A percentile compares a stretch with the other conserved stretches of the same genome.
phyloP scores from a whole-genome alignment of 2,797 vertebrate species.

The Arnoldichthys spilopterus region DNA sequence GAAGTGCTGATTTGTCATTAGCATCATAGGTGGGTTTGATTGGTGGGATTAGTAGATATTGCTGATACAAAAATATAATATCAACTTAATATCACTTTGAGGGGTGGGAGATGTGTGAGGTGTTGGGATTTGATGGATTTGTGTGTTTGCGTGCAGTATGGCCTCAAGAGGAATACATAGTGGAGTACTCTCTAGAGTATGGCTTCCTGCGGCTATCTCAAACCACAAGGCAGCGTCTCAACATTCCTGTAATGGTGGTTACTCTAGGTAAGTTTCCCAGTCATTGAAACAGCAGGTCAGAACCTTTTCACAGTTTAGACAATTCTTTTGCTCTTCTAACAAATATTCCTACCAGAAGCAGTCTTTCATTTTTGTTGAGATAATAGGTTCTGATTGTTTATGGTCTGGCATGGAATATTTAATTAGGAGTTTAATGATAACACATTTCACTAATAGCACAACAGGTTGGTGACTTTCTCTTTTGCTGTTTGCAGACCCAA shows the following conservation, averaged over 20 bases:
- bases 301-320: background rate
- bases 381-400: too few relatives aligned
- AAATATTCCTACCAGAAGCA: background rate
- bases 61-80: too few relatives aligned
- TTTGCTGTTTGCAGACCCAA: constrained; percentile 76
- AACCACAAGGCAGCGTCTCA: constrained; percentile 91
- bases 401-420: background rate
- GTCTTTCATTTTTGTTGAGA: background rate
- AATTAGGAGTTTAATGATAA: background rate
- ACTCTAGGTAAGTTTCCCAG: constrained; percentile 84
- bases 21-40: background rate
- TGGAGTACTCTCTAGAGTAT: constrained; percentile 95
- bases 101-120: too few relatives aligned
- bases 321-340: background rate
- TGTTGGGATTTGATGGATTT: constrained; percentile 21
- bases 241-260: constrained; percentile 97
- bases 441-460: background rate
- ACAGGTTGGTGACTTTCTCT: background rate
- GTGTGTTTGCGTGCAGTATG: constrained; percentile 78
- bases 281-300: background rate
- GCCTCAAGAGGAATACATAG: constrained; percentile 96
- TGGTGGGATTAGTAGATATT: background rate
- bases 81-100: too few relatives aligned
- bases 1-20: background rate
- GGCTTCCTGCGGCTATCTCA: constrained; percentile 94